These are phyloP conservation scores for Cuniculus paca DNA, from an alignment of 2,797 vertebrate genomes.

Conservation along the genomic window DNA sequence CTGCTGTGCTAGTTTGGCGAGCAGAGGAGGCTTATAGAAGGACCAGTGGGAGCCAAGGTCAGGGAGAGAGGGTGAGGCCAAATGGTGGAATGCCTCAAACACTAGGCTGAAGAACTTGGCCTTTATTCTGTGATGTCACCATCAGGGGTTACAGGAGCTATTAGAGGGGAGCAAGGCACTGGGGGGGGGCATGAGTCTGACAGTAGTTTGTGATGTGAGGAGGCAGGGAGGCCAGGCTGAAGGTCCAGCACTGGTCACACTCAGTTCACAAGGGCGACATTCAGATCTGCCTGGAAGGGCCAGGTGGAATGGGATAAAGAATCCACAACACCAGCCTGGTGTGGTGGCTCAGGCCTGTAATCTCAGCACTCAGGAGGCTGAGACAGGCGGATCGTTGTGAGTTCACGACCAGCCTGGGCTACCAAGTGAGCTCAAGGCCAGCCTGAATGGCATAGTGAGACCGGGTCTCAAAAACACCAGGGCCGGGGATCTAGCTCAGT, in stretches of 20 bases:
- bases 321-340: neutral
- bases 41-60: neutral
- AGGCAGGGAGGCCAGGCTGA: neutral
- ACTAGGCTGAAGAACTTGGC: neutral
- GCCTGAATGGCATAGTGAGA: too few species aligned
- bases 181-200: neutral
- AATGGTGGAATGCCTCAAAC: neutral
- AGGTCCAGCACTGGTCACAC: neutral
- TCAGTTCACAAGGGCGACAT: neutral
- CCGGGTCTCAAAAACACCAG: too few species aligned
- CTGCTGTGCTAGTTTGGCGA: neutral
- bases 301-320: neutral
- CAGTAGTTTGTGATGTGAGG: neutral
- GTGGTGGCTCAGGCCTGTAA: too few species aligned
- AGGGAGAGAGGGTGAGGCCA: neutral
- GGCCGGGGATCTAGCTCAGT: too few species aligned
- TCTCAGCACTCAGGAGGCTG: too few species aligned
- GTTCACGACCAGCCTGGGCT: too few species aligned
- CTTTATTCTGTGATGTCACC: neutral
- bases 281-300: neutral
- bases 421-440: too few species aligned
- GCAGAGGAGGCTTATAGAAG: rapidly evolving
- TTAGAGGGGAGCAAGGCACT: neutral
- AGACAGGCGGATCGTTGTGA: too few species aligned
- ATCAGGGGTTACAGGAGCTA: neutral